Evolutionary conservation across 2,888 invertebrate genomes (phyloP).

Genomic region (Ormyrus nitidulus): DNA sequence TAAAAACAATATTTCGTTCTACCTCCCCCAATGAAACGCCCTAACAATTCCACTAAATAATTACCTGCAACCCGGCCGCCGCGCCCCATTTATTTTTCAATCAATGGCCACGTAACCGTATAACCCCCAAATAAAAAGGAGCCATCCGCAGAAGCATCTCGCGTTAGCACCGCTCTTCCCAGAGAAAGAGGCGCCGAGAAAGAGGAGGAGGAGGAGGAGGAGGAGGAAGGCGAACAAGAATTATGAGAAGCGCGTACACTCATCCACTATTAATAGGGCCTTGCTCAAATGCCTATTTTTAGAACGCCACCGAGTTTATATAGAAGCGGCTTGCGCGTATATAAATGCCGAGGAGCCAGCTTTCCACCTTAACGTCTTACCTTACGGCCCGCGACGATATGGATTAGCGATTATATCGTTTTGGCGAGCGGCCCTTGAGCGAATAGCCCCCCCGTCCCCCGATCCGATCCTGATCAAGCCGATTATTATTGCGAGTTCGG

Average conservation of each 20-base stretch:
- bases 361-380: constrained; percentile 39
- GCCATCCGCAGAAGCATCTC: too few relatives aligned
- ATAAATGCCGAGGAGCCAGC: constrained; percentile 29
- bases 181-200: constrained; percentile 30
- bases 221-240: constrained; percentile 40
- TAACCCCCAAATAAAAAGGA: too few relatives aligned
- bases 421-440: neutral
- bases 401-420: constrained; percentile 39
- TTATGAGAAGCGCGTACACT: constrained; percentile 65
- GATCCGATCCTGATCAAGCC: too few relatives aligned
- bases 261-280: constrained; percentile 77
- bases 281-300: constrained; percentile 77
- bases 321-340: constrained; percentile 16
- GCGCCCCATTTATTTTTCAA: too few relatives aligned
- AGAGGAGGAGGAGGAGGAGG: constrained; percentile 23
- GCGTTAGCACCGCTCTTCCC: too few relatives aligned
- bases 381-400: constrained; percentile 27
- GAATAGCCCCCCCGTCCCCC: too few relatives aligned
- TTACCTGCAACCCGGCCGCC: too few relatives aligned
- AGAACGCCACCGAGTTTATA: constrained; percentile 59
- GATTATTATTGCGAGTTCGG: too few relatives aligned
- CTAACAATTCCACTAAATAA: too few relatives aligned
- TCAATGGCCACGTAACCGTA: too few relatives aligned
- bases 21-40: too few relatives aligned
- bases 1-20: too few relatives aligned